Evolutionary conservation across 2,888 invertebrate species (phyloP).

Genomic region (Geotrupes spiniger): DNA sequence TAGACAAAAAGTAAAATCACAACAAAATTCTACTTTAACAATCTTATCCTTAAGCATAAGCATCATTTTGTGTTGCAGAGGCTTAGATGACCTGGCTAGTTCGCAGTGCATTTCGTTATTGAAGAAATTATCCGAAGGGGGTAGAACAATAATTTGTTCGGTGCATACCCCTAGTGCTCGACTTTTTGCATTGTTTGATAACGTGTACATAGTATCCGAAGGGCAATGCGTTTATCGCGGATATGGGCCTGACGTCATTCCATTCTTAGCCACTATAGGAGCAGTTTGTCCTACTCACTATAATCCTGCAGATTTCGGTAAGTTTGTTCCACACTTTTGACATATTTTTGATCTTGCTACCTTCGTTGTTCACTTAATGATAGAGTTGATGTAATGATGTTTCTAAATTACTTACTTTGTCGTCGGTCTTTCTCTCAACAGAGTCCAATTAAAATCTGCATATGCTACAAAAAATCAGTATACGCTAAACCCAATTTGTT

Average conservation of each 20-base stretch:
- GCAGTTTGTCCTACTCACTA: slow-evolving; percentile 87
- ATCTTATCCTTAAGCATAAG: no score
- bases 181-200: slow-evolving; percentile 87
- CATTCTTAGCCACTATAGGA: slow-evolving; percentile 73
- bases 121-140: slow-evolving; percentile 79
- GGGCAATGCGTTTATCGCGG: slow-evolving; percentile 93
- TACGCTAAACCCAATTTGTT: no score
- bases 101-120: slow-evolving; percentile 83
- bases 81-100: slow-evolving; percentile 87
- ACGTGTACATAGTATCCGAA: slow-evolving; percentile 83
- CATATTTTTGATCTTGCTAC: not conserved
- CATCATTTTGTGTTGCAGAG: slow-evolving; percentile 58
- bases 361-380: not conserved
- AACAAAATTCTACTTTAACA: no score
- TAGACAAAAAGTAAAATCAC: no score
- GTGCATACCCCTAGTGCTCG: slow-evolving; percentile 96
- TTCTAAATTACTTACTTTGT: slow-evolving; percentile 4
- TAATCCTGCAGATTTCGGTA: slow-evolving; percentile 95
- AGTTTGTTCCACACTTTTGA: no score
- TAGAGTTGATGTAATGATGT: not conserved
- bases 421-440: no score
- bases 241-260: slow-evolving; percentile 71
- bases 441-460: no score
- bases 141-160: slow-evolving; percentile 90
- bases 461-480: no score